These are phyloP conservation scores for Abscondita cerata DNA, from an alignment of 2,888 invertebrate species.

Conservation along the genomic window DNA sequence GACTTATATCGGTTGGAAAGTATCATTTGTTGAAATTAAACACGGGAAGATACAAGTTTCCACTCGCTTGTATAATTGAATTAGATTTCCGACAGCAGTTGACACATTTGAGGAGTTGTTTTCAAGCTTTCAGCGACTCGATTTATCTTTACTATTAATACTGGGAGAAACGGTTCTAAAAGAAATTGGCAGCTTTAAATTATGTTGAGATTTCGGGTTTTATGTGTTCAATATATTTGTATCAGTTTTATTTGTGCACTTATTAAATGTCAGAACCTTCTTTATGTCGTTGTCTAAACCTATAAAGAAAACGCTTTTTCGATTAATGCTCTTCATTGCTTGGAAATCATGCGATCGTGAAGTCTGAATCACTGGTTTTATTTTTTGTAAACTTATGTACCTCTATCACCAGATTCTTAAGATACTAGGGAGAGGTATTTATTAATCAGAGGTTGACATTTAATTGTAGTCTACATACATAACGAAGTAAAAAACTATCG, in stretches of 20 bases:
- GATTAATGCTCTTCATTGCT: too few relatives aligned
- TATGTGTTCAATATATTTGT: background rate
- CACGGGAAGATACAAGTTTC: constrained; percentile 25
- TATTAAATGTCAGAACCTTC: too few relatives aligned
- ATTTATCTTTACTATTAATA: constrained; percentile 8
- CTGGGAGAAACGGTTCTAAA: background rate
- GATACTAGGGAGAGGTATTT: too few relatives aligned
- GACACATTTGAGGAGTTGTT: constrained; percentile 12
- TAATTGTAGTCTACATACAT: too few relatives aligned
- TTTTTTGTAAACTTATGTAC: too few relatives aligned
- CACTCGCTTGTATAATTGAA: constrained; percentile 25
- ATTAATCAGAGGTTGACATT: too few relatives aligned
- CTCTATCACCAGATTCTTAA: too few relatives aligned
- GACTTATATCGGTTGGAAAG: constrained; percentile 11
- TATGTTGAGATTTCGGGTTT: constrained; percentile 1
- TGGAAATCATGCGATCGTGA: too few relatives aligned
- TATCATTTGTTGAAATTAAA: constrained; percentile 25
- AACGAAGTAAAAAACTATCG: too few relatives aligned
- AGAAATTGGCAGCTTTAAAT: constrained; percentile 1
- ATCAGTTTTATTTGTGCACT: background rate
- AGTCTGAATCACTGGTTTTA: too few relatives aligned
- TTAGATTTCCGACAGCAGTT: constrained; percentile 19
- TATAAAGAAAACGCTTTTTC: too few relatives aligned
- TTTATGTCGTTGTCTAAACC: too few relatives aligned
- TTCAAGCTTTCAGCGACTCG: constrained; percentile 5